phyloP scores from a whole-genome alignment of 2,888 invertebrate species.

The Tromatobia lineatoria region DNA sequence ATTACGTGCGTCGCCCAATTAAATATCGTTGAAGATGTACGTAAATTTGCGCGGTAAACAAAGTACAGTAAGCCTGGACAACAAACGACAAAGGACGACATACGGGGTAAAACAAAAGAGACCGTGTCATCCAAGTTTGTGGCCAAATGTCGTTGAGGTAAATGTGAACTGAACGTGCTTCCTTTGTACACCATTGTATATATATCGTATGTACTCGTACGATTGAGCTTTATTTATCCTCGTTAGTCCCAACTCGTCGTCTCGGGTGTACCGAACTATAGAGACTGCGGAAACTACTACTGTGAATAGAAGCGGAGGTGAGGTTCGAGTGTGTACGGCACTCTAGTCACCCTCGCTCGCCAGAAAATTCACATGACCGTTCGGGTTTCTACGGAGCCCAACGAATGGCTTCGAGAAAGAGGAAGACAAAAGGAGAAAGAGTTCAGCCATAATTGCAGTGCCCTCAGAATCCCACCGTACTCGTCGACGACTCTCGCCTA shows the following conservation, averaged over 20 bases:
- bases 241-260: slow-evolving; percentile 35
- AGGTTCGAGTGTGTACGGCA: slow-evolving; percentile 34
- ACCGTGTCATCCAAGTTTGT: slow-evolving; percentile 2
- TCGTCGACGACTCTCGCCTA: slow-evolving; percentile 57
- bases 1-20: neutral
- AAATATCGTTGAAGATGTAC: neutral
- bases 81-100: neutral
- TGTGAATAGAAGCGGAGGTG: slow-evolving; percentile 48
- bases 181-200: neutral
- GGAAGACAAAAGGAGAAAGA: slow-evolving; percentile 21
- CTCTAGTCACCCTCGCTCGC: slow-evolving; percentile 12
- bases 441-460: slow-evolving; percentile 54
- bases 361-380: slow-evolving; percentile 40
- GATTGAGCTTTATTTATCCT: slow-evolving; percentile 49
- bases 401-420: slow-evolving; percentile 15
- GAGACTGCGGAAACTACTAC: slow-evolving; percentile 8
- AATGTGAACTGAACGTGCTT: slow-evolving; percentile 13
- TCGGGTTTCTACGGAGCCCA: slow-evolving; percentile 28
- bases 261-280: neutral
- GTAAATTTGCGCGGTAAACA: slow-evolving; percentile 1
- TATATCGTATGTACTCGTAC: slow-evolving; percentile 16
- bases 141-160: neutral
- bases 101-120: neutral
- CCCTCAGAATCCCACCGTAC: slow-evolving; percentile 32
- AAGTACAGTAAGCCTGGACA: neutral